Conservation (phyloP, 2,113 vertebrate genomes). For the Trochalopteron elliotii region DNA sequence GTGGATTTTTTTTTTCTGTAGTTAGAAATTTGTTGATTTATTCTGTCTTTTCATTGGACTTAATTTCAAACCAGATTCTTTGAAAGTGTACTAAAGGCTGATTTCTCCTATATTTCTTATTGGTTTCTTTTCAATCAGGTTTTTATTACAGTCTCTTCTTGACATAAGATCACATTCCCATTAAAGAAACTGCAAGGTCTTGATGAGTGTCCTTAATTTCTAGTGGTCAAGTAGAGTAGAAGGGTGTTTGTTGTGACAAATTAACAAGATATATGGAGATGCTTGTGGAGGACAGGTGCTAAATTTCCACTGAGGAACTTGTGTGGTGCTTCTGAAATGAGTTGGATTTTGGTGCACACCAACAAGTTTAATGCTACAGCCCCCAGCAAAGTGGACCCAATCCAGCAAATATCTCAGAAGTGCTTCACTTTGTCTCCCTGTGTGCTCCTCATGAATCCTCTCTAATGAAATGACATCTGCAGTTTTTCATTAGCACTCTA, state of each 20-base stretch:
- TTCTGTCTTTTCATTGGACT: background rate
- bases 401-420: background rate
- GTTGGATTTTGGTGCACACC: background rate
- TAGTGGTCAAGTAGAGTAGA: background rate
- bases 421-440: background rate
- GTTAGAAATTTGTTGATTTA: background rate
- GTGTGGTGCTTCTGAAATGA: background rate
- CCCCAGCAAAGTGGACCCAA: background rate
- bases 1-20: background rate
- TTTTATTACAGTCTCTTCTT: background rate
- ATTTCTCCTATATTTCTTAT: background rate
- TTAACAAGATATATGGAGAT: background rate
- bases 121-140: rapidly evolving
- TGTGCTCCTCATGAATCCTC: background rate
- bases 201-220: background rate
- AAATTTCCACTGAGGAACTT: background rate
- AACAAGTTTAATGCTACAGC: background rate
- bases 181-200: background rate
- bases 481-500: background rate
- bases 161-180: background rate
- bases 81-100: background rate
- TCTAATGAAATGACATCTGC: background rate
- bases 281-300: background rate
- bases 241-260: background rate
- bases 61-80: background rate